Evolutionary conservation across 2,888 invertebrate species (phyloP), one percentile per base, ranked within the genome.

Genomic region (Xiphydria camelus): DNA sequence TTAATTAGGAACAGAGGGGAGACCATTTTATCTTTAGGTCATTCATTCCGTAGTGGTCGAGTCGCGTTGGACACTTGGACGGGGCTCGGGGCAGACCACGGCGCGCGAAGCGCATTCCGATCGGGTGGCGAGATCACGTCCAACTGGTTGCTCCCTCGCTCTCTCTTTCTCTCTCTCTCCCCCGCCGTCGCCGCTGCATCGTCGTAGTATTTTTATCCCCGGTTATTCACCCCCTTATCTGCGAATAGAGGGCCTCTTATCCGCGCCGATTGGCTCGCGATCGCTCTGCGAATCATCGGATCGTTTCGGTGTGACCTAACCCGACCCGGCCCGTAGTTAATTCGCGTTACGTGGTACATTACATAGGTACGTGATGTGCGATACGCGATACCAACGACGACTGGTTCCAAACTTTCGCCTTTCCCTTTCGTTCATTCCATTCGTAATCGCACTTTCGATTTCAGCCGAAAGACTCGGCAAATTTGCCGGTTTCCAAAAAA

Each of bases 211-310:
- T 74, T 74, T 73, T 74, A 74, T 64, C 70, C 56, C 57, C 62
- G 71, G 73, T 74, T 74, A 66, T 74, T 74, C 73, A 74, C 73
- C 73, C 62, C 59, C 59, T 68, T 64, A 64, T 65, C 62, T 62
- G 57, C 58, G 57, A 61, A 59, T 60, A 62, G 58, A 53, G 51
- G 49, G 12, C 21, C 15, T 29, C 14, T 34, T 18, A 6, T 10
- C 31, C 38, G 34, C 26, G 7, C 23, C 23, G n/a, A 23, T 6
- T 23, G 23, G 23, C 23, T n/a, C n/a, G n/a, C n/a, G n/a, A n/a
- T n/a, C n/a, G n/a, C n/a, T n/a, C n/a, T n/a, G n/a, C n/a, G n/a
- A n/a, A n/a, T n/a, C n/a, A n/a, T n/a, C n/a, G n/a, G n/a, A n/a
- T n/a, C n/a, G n/a, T n/a, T n/a, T n/a, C n/a, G n/a, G n/a, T n/a